A percentile compares a stretch with the other conserved stretches of the same genome.
phyloP scores from a whole-genome alignment of 35 echinoderm and acorn worm species.

The Apostichopus californicus region DNA sequence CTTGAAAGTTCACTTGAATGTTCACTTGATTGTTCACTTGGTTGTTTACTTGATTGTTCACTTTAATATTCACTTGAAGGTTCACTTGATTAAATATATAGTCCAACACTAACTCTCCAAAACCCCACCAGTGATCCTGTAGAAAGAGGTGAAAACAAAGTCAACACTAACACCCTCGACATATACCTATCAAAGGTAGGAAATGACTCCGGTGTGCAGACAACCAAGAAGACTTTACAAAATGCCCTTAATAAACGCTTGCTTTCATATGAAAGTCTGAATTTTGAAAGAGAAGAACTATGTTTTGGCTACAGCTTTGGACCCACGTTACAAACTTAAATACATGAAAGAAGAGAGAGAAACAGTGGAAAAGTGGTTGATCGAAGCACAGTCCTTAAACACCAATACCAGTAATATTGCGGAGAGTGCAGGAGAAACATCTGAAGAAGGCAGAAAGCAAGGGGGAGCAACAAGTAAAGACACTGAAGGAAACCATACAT shows the following conservation, averaged over 20 bases:
- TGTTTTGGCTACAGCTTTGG: neutral
- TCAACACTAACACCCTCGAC: too few relatives aligned
- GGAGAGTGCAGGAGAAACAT: neutral
- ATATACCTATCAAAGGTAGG: neutral
- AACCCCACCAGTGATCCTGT: too few relatives aligned
- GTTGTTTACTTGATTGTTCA: too few relatives aligned
- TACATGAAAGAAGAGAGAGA: constrained; percentile 8
- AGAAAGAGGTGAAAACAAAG: too few relatives aligned
- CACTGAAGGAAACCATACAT: too few relatives aligned
- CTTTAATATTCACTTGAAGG: too few relatives aligned
- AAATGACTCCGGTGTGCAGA: constrained; percentile 30
- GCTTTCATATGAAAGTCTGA: neutral
- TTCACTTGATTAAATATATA: too few relatives aligned
- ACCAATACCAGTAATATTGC: neutral
- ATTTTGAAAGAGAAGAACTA: constrained; percentile 41
- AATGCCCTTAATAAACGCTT: constrained; percentile 30
- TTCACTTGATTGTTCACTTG: too few relatives aligned
- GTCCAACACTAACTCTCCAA: too few relatives aligned
- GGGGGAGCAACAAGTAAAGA: too few relatives aligned
- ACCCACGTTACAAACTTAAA: constrained; percentile 21
- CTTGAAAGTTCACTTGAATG: too few relatives aligned
- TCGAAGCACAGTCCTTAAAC: neutral
- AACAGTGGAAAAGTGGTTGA: neutral
- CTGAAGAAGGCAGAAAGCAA: neutral
- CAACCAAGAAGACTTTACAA: constrained; percentile 20